Evolutionary conservation across 2,888 invertebrate species (phyloP).

Genomic region (Ferrisia virgata): DNA sequence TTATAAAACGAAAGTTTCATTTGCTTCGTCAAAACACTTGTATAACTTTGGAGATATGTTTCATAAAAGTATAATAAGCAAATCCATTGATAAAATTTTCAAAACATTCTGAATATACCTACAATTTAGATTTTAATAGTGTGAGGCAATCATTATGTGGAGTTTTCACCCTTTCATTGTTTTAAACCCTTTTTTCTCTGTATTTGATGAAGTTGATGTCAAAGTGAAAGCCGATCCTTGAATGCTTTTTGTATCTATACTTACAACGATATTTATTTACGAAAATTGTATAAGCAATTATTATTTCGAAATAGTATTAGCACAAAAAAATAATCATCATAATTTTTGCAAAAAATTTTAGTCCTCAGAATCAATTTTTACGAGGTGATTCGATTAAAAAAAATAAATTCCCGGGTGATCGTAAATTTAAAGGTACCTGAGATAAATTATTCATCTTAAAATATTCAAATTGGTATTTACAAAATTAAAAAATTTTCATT

Average conservation of each 20-base stretch:
- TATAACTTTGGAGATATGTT: neutral
- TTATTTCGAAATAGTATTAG: neutral
- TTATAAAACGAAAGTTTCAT: neutral
- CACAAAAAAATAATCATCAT: neutral
- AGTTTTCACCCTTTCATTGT: neutral
- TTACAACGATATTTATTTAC: neutral
- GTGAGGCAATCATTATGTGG: neutral
- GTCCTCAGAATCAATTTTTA: no score
- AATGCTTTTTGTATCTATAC: neutral
- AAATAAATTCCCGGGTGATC: no score
- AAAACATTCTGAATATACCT: neutral
- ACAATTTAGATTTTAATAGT: neutral
- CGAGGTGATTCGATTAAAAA: no score
- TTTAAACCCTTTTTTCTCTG: neutral
- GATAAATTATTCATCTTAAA: no score
- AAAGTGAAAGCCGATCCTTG: constrained; percentile 7
- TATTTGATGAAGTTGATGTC: neutral
- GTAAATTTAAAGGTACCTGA: no score
- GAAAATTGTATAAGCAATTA: neutral
- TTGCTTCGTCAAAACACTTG: neutral
- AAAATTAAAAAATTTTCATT: no score
- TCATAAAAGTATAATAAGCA: neutral
- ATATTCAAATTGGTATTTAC: no score
- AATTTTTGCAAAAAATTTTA: no score
- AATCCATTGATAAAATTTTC: neutral